Evolutionary conservation across 2,113 vertebrate genomes (phyloP).

Genomic region (Arvicanthis niloticus): DNA sequence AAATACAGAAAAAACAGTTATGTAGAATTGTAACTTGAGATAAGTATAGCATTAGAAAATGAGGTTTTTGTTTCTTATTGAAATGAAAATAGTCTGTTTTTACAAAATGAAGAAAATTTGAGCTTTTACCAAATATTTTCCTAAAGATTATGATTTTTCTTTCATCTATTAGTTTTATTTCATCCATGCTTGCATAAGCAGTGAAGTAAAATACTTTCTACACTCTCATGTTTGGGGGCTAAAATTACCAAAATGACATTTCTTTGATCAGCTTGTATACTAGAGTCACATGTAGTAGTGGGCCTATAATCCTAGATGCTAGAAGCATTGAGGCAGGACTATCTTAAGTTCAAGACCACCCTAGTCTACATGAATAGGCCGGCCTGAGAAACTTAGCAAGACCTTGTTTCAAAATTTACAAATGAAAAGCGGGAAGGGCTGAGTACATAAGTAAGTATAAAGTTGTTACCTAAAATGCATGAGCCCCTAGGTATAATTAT

Average conservation of each 20-base stretch:
- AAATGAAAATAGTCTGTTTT: slow-evolving; percentile 7
- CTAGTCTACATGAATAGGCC: background rate
- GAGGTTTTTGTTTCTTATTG: background rate
- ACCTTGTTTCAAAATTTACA: background rate
- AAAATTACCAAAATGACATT: background rate
- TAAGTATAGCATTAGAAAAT: background rate
- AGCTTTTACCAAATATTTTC: background rate
- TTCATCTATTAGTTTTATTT: background rate
- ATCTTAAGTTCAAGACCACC: background rate
- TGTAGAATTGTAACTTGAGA: slow-evolving; percentile 8
- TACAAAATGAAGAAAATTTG: slow-evolving; percentile 40
- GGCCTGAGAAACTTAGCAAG: background rate
- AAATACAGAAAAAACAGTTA: background rate
- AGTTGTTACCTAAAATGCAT: background rate
- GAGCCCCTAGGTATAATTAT: background rate
- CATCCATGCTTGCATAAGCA: background rate
- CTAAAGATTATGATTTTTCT: background rate
- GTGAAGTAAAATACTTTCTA: background rate
- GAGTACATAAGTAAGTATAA: background rate
- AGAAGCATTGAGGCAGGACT: background rate
- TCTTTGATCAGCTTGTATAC: background rate
- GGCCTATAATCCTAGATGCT: background rate
- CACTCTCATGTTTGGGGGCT: background rate
- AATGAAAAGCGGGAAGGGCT: background rate
- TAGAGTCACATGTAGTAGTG: background rate